A percentile compares a stretch with the other conserved stretches of the same genome.
Conservation (phyloP, 2,113 vertebrate species). For the Rhinoptilus africanus region DNA sequence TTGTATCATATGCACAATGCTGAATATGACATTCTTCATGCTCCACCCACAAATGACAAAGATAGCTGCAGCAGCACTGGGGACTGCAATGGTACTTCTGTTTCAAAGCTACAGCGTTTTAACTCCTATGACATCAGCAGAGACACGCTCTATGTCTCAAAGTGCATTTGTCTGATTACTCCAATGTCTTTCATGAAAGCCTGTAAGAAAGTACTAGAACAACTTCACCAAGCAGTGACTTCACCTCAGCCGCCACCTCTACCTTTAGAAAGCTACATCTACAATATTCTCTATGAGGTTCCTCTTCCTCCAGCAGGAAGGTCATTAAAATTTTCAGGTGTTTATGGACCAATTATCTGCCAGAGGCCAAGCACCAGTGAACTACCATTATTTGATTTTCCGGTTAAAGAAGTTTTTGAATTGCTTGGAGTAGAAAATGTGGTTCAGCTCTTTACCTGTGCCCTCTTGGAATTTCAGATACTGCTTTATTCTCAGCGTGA, state of each 20-base stretch:
- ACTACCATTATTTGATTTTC: conserved; percentile 94
- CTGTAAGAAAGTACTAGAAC: conserved; percentile 89
- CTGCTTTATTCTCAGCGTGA: conserved; percentile 98
- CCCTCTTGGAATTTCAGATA: conserved; percentile 97
- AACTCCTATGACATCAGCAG: conserved; percentile 98
- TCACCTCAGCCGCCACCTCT: conserved; percentile 92
- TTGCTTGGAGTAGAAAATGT: conserved; percentile 96
- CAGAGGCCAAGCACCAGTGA: conserved; percentile 94
- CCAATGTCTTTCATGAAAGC: conserved; percentile 97
- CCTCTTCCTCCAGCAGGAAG: conserved; percentile 92
- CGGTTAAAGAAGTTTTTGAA: conserved; percentile 88
- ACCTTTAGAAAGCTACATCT: conserved; percentile 97
- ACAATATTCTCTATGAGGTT: conserved; percentile 96
- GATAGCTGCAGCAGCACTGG: conserved; percentile 71
- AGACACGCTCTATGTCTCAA: conserved; percentile 95
- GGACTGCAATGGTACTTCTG: conserved; percentile 81
- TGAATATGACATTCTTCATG: conserved; percentile 91
- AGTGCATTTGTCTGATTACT: conserved; percentile 96
- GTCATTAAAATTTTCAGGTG: conserved; percentile 94
- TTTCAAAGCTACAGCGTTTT: conserved; percentile 93
- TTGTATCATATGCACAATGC: conserved; percentile 99
- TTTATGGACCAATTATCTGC: conserved; percentile 93
- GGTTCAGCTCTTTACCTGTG: conserved; percentile 96
- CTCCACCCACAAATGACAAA: conserved; percentile 69
- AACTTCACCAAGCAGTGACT: conserved; percentile 92